Base-by-base conservation (phyloP, 2,888 invertebrate genomes). In the Mellilla xanthometata region DNA sequence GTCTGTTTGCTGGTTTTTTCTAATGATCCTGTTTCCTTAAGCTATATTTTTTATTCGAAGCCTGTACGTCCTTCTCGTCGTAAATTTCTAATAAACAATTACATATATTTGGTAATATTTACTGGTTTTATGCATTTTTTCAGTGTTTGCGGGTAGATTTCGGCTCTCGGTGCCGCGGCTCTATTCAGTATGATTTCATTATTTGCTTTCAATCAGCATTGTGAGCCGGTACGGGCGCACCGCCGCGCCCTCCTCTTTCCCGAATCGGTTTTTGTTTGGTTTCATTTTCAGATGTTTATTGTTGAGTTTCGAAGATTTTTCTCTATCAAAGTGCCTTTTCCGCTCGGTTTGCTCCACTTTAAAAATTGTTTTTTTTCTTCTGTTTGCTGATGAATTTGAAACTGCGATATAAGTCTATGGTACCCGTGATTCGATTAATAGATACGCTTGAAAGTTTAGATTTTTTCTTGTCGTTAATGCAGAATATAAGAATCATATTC, bases 201-300 rank as follows among this genome's bases (percentile, higher is more conserved):
- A 88, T 88, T 89, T 88, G 86, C 79, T 87, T 89, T 89, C 88
- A 87, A 89, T 89, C 88, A 88, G 85, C 77, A 85, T 85, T 79
- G 86, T 86, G 81, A 84, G 80, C 80, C 72, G 59, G 56, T 46
- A 49, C 60, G 56, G 15, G 24, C 9, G 60, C 58, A 52, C 61
- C 29, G 28, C 26, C 62, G 23, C 27, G 62, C 63, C 62, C 61
- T n/a, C n/a, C n/a, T n/a, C n/a, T n/a, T n/a, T 53, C 68, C 74
- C 76, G 62, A 60, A 76, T 70, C 69, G 78, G 79, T 81, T 84
- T 83, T 85, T 87, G 82, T 86, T 87, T 86, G 86, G 82, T 80
- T 87, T 86, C 83, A 75, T 85, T 86, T 87, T 83, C 76, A 78
- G 75, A 81, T 81, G 73, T 86, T 86, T 83, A 76, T 81, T 81